Evolutionary conservation across 2,797 vertebrate species (phyloP).

Genomic region (Taeniopygia guttata): DNA sequence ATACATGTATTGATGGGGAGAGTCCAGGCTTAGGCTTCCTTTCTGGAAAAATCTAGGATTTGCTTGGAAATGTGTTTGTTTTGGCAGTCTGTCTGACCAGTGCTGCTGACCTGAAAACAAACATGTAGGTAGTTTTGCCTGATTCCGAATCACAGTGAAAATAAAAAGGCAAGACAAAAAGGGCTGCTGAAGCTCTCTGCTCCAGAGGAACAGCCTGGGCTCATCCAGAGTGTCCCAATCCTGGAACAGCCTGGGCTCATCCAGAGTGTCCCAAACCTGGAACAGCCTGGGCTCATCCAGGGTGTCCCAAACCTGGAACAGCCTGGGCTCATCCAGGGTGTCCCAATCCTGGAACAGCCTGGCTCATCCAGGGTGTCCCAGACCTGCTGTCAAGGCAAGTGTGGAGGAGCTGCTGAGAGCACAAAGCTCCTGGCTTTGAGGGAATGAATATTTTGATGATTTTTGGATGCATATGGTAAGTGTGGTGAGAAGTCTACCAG

Average conservation of each 20-base stretch:
- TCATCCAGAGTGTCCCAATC: neutral
- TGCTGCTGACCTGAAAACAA: neutral
- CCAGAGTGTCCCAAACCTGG: neutral
- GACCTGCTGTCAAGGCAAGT: neutral
- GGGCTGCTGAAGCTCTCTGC: neutral
- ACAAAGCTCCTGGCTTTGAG: neutral
- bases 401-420: neutral
- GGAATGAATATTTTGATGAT: neutral
- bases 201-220: neutral
- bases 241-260: no score
- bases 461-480: neutral
- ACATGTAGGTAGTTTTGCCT: neutral
- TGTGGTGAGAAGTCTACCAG: neutral
- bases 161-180: neutral
- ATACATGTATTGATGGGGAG: accelerated
- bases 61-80: neutral
- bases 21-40: neutral
- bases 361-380: no score
- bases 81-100: neutral
- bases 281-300: no score
- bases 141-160: neutral
- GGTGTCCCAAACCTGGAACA: neutral
- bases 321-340: neutral
- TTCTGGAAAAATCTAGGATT: neutral
- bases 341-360: neutral